These are phyloP conservation scores for Leucoma salicis DNA, from an alignment of 2,888 invertebrate species.

Conservation along the genomic window DNA sequence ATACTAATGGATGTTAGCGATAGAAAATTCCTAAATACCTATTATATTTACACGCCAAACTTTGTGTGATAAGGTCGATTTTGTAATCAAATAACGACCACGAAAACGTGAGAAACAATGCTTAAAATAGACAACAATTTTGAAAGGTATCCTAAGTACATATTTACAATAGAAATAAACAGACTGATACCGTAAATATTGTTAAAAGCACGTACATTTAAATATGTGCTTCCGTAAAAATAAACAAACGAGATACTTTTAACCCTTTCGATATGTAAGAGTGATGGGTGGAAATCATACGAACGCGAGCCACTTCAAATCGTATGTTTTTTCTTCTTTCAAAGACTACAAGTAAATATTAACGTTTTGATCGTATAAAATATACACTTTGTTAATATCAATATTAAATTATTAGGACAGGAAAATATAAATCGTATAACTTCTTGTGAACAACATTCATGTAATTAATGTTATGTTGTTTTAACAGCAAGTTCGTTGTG, in stretches of 20 bases:
- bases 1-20: too few species aligned
- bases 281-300: constrained; percentile 9
- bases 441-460: too few species aligned
- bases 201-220: constrained; percentile 13
- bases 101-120: constrained; percentile 7
- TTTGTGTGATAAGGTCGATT: too few species aligned
- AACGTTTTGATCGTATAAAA: constrained; percentile 1
- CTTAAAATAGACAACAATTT: too few species aligned
- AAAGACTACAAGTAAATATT: constrained; percentile 7
- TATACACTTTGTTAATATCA: not conserved
- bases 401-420: not conserved
- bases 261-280: constrained; percentile 5
- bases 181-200: constrained; percentile 14
- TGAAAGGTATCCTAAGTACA: constrained; percentile 14
- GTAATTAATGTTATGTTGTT: too few species aligned
- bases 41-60: too few species aligned
- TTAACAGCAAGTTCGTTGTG: too few species aligned
- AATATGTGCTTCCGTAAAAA: constrained; percentile 10
- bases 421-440: too few species aligned
- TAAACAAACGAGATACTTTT: constrained; percentile 17
- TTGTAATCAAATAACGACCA: too few species aligned
- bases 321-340: constrained; percentile 2
- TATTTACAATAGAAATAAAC: constrained; percentile 13
- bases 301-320: not conserved
- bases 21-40: too few species aligned